Conservation (phyloP, 2,797 vertebrate genomes). For the Bufotes viridis region DNA sequence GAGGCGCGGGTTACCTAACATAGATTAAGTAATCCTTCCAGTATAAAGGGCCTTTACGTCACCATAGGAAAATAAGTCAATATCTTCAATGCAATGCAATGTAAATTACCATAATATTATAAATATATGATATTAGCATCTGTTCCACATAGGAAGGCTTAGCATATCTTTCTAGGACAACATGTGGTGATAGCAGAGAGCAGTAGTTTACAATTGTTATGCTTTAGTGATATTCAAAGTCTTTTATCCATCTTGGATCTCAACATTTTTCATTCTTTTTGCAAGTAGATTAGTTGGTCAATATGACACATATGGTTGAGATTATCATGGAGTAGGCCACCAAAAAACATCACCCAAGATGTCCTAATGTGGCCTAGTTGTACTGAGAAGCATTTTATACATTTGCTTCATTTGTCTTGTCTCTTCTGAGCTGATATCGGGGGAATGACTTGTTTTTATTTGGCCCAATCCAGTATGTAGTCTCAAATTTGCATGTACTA, state of each 20-base stretch:
- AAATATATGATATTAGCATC: not conserved
- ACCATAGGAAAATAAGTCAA: not conserved
- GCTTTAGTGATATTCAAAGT: not conserved
- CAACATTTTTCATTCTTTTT: not conserved
- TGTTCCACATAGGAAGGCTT: not conserved
- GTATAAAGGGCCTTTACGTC: not conserved
- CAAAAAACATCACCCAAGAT: not conserved
- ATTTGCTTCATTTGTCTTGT: not conserved
- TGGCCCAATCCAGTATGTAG: not conserved
- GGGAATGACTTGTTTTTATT: not conserved
- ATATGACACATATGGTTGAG: not conserved
- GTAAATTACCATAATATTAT: not conserved
- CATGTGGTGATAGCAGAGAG: not conserved
- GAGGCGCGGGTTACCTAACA: not conserved
- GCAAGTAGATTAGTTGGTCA: not conserved
- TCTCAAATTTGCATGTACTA: not conserved
- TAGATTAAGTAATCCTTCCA: not conserved
- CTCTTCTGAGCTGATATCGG: not conserved
- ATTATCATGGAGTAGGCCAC: not conserved
- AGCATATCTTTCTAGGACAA: not conserved
- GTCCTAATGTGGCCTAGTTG: no score
- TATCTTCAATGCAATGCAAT: not conserved
- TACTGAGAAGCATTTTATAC: not conserved
- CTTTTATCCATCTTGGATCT: not conserved
- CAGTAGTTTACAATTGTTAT: not conserved